Percentiles rank a stretch among this genome's conserved stretches.
phyloP scores from a whole-genome alignment of 2,888 invertebrate species.

The Eumerus sabulonum region DNA sequence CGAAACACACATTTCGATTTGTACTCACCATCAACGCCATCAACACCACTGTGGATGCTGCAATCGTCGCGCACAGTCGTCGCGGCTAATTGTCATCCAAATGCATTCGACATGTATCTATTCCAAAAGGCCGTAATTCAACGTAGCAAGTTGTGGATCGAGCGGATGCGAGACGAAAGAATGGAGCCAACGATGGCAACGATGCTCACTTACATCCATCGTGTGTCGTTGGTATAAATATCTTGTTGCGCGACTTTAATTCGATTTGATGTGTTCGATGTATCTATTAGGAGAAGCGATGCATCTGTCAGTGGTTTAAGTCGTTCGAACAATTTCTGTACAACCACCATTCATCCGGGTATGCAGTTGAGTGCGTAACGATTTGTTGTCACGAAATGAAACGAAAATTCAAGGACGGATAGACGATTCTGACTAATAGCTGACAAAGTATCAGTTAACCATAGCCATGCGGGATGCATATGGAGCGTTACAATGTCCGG shows the following conservation, averaged over 20 bases:
- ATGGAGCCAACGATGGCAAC: background rate
- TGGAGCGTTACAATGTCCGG: constrained; percentile 22
- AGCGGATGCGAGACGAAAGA: background rate
- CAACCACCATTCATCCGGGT: background rate
- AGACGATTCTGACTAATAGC: constrained; percentile 52
- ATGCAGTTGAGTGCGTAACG: constrained; percentile 8
- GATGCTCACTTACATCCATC: constrained; percentile 10
- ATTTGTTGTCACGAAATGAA: constrained; percentile 33
- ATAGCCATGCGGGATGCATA: constrained; percentile 51
- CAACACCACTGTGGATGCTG: no score
- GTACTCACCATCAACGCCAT: constrained; percentile 44
- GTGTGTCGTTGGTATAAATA: constrained; percentile 36
- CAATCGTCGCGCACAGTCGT: constrained; percentile 12
- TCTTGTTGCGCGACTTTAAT: constrained; percentile 50
- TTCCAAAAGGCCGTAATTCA: constrained; percentile 40
- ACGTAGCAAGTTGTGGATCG: constrained; percentile 52
- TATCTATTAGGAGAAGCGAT: constrained; percentile 51
- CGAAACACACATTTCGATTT: constrained; percentile 48
- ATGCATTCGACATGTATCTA: constrained; percentile 52
- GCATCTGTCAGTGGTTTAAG: constrained; percentile 44
- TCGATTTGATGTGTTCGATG: constrained; percentile 58
- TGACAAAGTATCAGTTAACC: constrained; percentile 67
- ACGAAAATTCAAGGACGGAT: constrained; percentile 33
- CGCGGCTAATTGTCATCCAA: constrained; percentile 57
- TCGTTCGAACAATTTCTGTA: background rate